Conservation (phyloP, 2,888 invertebrate species). For the Mayetiola destructor region DNA sequence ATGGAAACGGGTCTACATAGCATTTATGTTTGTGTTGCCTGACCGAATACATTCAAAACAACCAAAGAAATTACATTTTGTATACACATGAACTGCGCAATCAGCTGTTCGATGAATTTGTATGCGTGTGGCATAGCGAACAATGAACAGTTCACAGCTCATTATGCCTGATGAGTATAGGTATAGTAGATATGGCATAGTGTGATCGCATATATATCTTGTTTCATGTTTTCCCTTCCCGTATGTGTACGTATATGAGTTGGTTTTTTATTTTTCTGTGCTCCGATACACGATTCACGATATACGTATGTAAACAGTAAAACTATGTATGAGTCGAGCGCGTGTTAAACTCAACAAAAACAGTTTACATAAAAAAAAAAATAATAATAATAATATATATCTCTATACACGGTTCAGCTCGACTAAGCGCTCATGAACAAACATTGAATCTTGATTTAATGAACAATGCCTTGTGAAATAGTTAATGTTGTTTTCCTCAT, state of each 20-base stretch:
- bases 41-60: not conserved
- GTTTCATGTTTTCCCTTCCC: not conserved
- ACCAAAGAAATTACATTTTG: not conserved
- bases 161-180: not conserved
- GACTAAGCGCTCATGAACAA: not conserved
- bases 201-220: not conserved
- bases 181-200: not conserved
- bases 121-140: not conserved
- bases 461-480: constrained; percentile 8
- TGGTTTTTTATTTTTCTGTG: too few species aligned
- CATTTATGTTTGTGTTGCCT: not conserved
- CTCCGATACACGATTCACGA: not conserved
- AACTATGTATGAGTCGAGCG: not conserved
- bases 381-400: too few species aligned
- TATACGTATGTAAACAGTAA: not conserved
- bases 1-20: not conserved
- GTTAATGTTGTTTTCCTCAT: not conserved
- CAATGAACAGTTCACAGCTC: not conserved
- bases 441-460: not conserved
- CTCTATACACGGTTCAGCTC: not conserved
- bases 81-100: constrained; percentile 10
- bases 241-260: not conserved
- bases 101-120: constrained; percentile 10
- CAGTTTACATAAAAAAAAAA: too few species aligned
- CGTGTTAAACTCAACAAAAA: too few species aligned